Base-by-base conservation (phyloP, 2,888 invertebrate species). In the Schizotus pectinicornis region DNA sequence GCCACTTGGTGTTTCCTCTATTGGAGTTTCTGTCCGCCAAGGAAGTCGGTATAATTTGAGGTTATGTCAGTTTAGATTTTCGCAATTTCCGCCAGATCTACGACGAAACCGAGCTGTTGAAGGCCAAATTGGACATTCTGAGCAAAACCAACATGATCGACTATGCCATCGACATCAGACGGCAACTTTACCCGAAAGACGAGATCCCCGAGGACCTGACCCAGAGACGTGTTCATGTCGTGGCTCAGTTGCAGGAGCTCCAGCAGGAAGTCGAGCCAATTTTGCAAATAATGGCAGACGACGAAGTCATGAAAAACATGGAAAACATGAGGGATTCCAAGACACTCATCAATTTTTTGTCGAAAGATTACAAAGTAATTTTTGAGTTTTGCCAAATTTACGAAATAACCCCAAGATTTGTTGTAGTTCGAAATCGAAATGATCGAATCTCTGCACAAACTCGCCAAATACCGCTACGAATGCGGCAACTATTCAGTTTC, bases 71-170 rank as follows among this genome's bases (percentile, higher is more conserved):
- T 14, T 7, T 7, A 30, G 32, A 67, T 39, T 68, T 68, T 59
- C 67, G 51, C 37, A 45, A 68, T 62, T 68, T 63, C 84, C 22
- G 2, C 22, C 79, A 98, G 97, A 93, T 96, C 61, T 98, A 98
- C 82, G 91, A 95, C 80, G 94, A 95, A 77, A 90, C 90, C 66
- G 95, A 97, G 76, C 83, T 99, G 62, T 82, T 96, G 9, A 91
- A 94, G 81, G 94, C 93, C 36, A 98, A 98, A 77, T 83, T 98
- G 74, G 94, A 96, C 70, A 90, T 98, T 67, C 86, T 99, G 50
- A 94, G 93, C 78, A 95, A 96, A 83, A 99, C 98, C 53, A 98
- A 98, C 81, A 98, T 99, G 98, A 92, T 98, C 74, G 99, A 99
- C 87, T 98, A 97, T 84, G 93, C 95, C 58, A 96, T 97, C 80